phyloP scores from a whole-genome alignment of 1,140 invertebrate species.

The Brachionus paranguensis region DNA sequence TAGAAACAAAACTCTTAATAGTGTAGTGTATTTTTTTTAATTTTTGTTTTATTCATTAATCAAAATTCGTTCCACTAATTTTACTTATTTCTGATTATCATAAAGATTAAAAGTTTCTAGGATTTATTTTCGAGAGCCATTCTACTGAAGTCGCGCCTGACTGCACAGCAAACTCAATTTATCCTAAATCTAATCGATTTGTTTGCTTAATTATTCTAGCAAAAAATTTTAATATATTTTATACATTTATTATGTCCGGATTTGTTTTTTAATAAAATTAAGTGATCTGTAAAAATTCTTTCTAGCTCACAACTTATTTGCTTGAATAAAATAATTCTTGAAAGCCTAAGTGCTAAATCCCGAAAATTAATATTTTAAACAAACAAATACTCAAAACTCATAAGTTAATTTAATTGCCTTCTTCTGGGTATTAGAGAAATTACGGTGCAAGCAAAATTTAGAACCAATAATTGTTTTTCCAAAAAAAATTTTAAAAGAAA shows the following conservation, averaged over 20 bases:
- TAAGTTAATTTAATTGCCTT: not conserved
- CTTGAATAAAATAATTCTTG: not conserved
- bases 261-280: not conserved
- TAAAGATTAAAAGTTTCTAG: not conserved
- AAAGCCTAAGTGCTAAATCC: not conserved
- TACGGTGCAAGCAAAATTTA: not conserved
- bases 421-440: not conserved
- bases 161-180: not conserved
- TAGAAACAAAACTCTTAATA: not conserved
- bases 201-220: not conserved
- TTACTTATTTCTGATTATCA: not conserved
- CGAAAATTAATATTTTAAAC: not conserved
- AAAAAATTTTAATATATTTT: not conserved
- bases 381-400: not conserved
- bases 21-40: not conserved
- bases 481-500: not conserved
- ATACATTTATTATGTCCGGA: not conserved
- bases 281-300: not conserved
- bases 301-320: not conserved
- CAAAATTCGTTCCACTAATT: not conserved
- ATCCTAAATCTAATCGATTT: not conserved
- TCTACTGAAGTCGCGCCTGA: not conserved
- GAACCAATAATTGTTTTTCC: not conserved
- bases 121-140: not conserved
- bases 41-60: not conserved